Conservation (phyloP, 2,113 vertebrate species). For the Mormyrus iriodes region DNA sequence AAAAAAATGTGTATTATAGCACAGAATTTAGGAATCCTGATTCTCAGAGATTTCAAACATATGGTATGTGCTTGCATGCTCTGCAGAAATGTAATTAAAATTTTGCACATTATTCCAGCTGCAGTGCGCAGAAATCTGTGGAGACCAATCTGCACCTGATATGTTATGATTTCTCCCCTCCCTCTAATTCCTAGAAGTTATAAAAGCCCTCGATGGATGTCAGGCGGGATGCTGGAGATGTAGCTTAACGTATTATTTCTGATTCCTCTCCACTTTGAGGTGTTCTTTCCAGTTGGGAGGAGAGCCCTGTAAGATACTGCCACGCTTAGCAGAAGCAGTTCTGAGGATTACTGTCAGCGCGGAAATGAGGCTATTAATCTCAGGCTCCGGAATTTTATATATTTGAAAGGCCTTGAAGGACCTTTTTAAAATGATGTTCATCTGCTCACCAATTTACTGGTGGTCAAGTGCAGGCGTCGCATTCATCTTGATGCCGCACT, state of each 20-base stretch:
- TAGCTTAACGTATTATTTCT: slow-evolving; percentile 33
- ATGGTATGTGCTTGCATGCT: slow-evolving; percentile 38
- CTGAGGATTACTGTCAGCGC: slow-evolving; percentile 63
- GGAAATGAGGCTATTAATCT: slow-evolving; percentile 66
- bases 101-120: slow-evolving; percentile 25
- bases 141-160: slow-evolving; percentile 26
- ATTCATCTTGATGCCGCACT: background rate
- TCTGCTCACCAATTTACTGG: slow-evolving; percentile 50
- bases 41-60: slow-evolving; percentile 55
- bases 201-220: slow-evolving; percentile 26
- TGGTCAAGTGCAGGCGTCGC: slow-evolving; percentile 27
- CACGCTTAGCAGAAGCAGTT: slow-evolving; percentile 49
- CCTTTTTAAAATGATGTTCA: slow-evolving; percentile 50
- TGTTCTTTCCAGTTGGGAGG: slow-evolving; percentile 25
- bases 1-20: slow-evolving; percentile 49
- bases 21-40: slow-evolving; percentile 29
- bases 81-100: slow-evolving; percentile 50
- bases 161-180: slow-evolving; percentile 14
- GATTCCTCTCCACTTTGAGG: slow-evolving; percentile 24
- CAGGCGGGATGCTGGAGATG: slow-evolving; percentile 31
- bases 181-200: slow-evolving; percentile 16
- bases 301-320: slow-evolving; percentile 39
- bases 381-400: slow-evolving; percentile 51
- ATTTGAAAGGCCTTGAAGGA: slow-evolving; percentile 52
- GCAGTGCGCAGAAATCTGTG: slow-evolving; percentile 49